Percentiles rank a stretch among this genome's conserved stretches.
Conservation (phyloP, 2,113 vertebrate genomes). For the Calidris pugnax region DNA sequence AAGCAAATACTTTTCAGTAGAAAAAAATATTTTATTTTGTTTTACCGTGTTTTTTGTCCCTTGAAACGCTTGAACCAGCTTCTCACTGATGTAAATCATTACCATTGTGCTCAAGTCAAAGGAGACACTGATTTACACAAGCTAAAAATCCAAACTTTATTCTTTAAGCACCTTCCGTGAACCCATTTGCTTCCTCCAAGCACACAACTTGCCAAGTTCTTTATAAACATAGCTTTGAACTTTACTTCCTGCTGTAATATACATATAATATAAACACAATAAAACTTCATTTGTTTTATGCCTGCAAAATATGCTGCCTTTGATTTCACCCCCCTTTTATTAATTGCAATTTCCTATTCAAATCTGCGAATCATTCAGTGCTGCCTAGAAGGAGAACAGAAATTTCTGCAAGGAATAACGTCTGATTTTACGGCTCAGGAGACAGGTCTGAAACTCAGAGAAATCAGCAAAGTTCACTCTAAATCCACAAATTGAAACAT, state of each 20-base stretch:
- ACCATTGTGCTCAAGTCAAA: background rate
- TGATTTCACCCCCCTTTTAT: background rate
- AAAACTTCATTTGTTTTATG: background rate
- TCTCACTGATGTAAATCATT: background rate
- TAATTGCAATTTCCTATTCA: constrained; percentile 20
- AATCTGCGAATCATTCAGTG: background rate
- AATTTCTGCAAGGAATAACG: background rate
- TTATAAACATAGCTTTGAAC: constrained; percentile 29
- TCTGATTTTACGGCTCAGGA: background rate
- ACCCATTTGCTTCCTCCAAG: background rate
- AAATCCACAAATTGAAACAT: background rate
- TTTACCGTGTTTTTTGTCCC: background rate
- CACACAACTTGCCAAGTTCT: background rate
- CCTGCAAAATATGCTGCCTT: background rate
- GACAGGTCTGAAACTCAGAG: background rate
- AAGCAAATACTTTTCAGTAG: background rate
- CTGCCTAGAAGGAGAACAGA: background rate
- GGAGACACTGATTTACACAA: background rate
- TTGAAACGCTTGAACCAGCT: background rate
- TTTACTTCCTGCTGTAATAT: constrained; percentile 33
- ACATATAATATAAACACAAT: background rate
- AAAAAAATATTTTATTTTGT: background rate
- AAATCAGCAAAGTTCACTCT: background rate
- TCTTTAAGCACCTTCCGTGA: background rate
- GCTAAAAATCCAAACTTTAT: background rate